phyloP scores from a whole-genome alignment of 1,140 invertebrate genomes.

The Babylonia areolata region DNA sequence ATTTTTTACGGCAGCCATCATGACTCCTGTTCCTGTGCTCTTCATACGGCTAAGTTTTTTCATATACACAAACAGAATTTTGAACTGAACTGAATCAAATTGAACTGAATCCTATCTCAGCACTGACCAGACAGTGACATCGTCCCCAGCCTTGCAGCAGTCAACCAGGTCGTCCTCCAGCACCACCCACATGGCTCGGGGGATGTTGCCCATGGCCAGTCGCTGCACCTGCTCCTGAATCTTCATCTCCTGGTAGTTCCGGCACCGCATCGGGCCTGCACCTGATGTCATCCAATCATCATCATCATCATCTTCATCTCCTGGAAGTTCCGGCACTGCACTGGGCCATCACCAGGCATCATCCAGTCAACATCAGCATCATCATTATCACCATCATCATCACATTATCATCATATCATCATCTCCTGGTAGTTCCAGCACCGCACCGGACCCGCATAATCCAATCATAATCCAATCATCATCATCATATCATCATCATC shows the following conservation, averaged over 20 bases:
- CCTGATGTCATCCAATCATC: slow-evolving; percentile 46
- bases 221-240: slow-evolving; percentile 86
- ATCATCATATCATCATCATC: background rate
- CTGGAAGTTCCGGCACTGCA: no score
- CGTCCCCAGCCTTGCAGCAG: slow-evolving; percentile 91
- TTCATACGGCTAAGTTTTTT: no score
- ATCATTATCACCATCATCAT: no score
- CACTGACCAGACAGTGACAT: slow-evolving; percentile 86
- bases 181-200: slow-evolving; percentile 86
- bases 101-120: no score
- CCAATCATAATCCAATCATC: background rate
- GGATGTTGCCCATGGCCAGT: slow-evolving; percentile 84
- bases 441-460: no score
- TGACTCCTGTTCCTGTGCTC: no score
- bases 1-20: no score
- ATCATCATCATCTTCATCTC: background rate
- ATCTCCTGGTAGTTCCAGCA: slow-evolving; percentile 68
- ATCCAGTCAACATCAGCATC: no score
- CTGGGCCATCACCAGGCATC: no score
- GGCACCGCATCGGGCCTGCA: slow-evolving; percentile 80
- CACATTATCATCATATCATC: no score
- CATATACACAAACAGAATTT: no score
- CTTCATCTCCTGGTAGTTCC: slow-evolving; percentile 95
- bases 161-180: slow-evolving; percentile 92
- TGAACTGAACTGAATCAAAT: no score